Evolutionary conservation across 1,140 invertebrate genomes (phyloP).

Genomic region (Lerema accius): DNA sequence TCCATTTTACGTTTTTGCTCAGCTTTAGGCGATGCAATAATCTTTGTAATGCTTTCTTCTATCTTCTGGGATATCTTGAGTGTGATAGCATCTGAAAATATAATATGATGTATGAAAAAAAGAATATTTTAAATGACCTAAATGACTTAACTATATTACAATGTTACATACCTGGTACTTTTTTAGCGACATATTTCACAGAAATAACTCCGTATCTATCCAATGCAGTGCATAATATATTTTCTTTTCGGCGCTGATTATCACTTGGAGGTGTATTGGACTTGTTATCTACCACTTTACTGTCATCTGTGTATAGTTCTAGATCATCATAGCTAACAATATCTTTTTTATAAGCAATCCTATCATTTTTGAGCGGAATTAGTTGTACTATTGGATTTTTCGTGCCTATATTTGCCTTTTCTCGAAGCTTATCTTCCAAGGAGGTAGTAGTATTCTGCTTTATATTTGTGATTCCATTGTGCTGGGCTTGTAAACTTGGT

Average conservation of each 20-base stretch:
- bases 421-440: not conserved
- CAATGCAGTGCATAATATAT: conserved; percentile 64
- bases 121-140: too few species aligned
- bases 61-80: conserved; percentile 52
- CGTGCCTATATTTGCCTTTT: not conserved
- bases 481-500: not conserved
- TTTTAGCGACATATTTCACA: conserved; percentile 44
- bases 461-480: not conserved
- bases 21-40: conserved; percentile 43
- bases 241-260: conserved; percentile 43
- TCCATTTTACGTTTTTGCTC: conserved; percentile 51
- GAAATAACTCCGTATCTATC: conserved; percentile 57
- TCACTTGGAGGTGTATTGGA: not conserved
- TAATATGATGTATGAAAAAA: too few species aligned
- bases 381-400: not conserved
- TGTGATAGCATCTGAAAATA: conserved; percentile 56
- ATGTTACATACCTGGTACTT: conserved; percentile 67
- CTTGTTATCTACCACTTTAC: not conserved
- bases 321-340: conserved; percentile 41
- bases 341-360: not conserved
- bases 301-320: conserved; percentile 38
- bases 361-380: not conserved
- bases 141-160: too few species aligned
- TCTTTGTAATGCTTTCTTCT: conserved; percentile 48
- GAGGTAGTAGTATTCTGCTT: not conserved